phyloP scores from a whole-genome alignment of 2,888 invertebrate genomes.

The Drosophila recens region DNA sequence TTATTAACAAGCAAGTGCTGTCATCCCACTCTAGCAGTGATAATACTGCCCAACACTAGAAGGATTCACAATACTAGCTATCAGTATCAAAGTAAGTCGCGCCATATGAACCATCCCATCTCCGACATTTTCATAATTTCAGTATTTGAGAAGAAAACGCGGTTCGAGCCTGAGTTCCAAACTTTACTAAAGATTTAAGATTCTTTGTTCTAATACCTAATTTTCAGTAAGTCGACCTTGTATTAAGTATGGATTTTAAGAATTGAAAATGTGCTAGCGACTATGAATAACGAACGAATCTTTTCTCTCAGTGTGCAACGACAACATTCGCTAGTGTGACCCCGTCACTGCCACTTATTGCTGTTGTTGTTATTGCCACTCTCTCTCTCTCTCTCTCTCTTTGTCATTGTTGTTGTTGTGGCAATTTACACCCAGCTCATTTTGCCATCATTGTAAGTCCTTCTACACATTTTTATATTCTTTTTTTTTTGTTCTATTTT shows the following conservation, averaged over 20 bases:
- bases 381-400: neutral
- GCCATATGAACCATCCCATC: too few relatives aligned
- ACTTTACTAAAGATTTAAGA: too few relatives aligned
- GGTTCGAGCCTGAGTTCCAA: too few relatives aligned
- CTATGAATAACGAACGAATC: neutral
- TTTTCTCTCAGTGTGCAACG: neutral
- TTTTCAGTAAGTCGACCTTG: neutral
- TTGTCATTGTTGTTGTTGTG: conserved; percentile 32
- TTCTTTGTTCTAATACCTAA: neutral
- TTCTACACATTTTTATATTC: conserved; percentile 49
- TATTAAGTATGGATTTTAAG: neutral
- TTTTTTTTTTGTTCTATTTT: neutral
- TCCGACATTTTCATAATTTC: too few relatives aligned
- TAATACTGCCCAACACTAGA: too few relatives aligned
- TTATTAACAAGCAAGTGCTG: too few relatives aligned
- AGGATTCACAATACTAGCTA: too few relatives aligned
- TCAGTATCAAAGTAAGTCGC: too few relatives aligned
- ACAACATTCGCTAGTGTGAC: conserved; percentile 40
- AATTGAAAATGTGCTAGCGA: neutral
- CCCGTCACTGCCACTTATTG: conserved; percentile 29
- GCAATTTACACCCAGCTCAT: conserved; percentile 64
- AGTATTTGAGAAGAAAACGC: too few relatives aligned
- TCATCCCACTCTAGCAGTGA: too few relatives aligned
- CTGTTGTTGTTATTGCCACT: conserved; percentile 20
- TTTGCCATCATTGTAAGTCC: conserved; percentile 64